A percentile compares a stretch with the other conserved stretches of the same genome.
Evolutionary conservation across 2,888 invertebrate genomes (phyloP).

Genomic region (Drosophila greeni): DNA sequence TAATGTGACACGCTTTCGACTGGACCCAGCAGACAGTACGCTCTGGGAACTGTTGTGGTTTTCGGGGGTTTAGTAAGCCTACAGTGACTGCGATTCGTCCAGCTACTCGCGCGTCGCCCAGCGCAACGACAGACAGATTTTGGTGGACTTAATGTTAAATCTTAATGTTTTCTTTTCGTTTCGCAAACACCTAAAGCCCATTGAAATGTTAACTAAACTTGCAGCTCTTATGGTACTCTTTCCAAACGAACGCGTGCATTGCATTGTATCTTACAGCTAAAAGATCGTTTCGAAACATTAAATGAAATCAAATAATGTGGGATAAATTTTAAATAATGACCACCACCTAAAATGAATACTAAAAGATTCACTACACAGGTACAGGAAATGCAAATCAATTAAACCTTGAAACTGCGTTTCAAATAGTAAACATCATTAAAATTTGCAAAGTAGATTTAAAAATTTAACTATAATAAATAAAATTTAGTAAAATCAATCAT

Average conservation of each 20-base stretch:
- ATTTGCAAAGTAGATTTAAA: not conserved
- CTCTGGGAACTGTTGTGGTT: conserved; percentile 26
- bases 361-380: conserved; percentile 14
- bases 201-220: conserved; percentile 33
- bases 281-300: conserved; percentile 9
- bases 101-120: conserved; percentile 79
- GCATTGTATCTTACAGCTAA: conserved; percentile 25
- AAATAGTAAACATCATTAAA: not conserved
- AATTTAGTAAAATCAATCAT: not conserved
- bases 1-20: conserved; percentile 79
- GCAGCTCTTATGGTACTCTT: conserved; percentile 32
- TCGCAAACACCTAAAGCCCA: conserved; percentile 57
- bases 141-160: conserved; percentile 30
- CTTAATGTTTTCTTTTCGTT: conserved; percentile 26
- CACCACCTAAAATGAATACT: conserved; percentile 27
- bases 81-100: conserved; percentile 53
- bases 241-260: conserved; percentile 39
- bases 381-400: conserved; percentile 22
- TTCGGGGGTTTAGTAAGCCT: conserved; percentile 17
- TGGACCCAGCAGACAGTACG: conserved; percentile 57
- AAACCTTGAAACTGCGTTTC: not conserved
- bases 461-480: not conserved
- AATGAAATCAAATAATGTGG: conserved; percentile 7
- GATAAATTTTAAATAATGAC: conserved; percentile 8
- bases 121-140: conserved; percentile 74